Evolutionary conservation across 2,797 vertebrate species (phyloP).

Genomic region (Eurystomus glaucurus): DNA sequence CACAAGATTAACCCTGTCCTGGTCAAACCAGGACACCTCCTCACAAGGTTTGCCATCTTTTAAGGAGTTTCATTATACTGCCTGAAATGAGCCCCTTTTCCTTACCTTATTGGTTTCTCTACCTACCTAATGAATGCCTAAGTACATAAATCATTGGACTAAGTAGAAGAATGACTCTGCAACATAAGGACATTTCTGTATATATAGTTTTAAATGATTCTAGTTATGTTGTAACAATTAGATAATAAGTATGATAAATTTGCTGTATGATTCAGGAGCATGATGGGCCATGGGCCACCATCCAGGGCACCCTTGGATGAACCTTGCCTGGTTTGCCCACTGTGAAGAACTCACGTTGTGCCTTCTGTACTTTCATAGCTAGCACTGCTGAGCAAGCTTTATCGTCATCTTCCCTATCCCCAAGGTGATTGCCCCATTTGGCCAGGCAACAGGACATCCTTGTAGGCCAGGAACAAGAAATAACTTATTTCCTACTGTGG

Average conservation of each 20-base stretch:
- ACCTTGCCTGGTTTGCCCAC: not conserved
- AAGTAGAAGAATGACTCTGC: not conserved
- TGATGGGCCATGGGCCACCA: accelerated
- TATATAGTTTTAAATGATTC: not conserved
- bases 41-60: not conserved
- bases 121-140: not conserved
- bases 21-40: not conserved
- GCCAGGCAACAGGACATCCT: not conserved
- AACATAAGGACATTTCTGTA: not conserved
- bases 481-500: not conserved
- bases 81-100: not conserved
- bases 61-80: not conserved
- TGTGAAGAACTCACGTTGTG: not conserved
- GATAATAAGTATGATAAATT: not conserved
- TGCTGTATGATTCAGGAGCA: not conserved
- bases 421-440: not conserved
- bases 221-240: not conserved
- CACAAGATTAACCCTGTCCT: too few relatives aligned
- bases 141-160: not conserved
- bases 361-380: not conserved
- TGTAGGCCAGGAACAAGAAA: not conserved
- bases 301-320: not conserved
- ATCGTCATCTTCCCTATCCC: not conserved
- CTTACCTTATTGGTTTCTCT: not conserved
- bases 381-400: not conserved